Base-by-base conservation (phyloP, 2,888 invertebrate species). In the Amphimallon solstitiale region DNA sequence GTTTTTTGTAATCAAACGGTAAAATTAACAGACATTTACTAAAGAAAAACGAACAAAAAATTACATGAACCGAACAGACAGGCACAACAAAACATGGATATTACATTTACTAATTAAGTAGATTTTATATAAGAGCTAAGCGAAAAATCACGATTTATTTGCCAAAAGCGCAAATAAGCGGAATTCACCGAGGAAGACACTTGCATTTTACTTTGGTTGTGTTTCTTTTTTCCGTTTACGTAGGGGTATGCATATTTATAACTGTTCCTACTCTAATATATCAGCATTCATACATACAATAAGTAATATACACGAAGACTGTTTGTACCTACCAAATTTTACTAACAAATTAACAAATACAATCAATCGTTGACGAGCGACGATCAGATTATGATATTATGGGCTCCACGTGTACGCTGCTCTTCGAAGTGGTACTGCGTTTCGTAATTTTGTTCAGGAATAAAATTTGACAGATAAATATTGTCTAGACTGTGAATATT, bases 361-460 rank as follows among this genome's bases (percentile, higher is more conserved):
- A 23, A 23, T 23, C n/a, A n/a, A n/a, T n/a, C n/a, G n/a, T n/a
- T n/a, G n/a, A 23, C 23, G 23, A 5, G 5, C 5, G 23, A 7
- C 29, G 29, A 29, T 9, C 5, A 29, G 7, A 3, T 29, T n/a
- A n/a, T n/a, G n/a, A n/a, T n/a, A n/a, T n/a, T n/a, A n/a, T 29
- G 67, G 75, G 80, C 79, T 79, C 79, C 79, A 79, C 79, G 78
- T 79, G 78, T 78, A 77, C 74, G 76, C 75, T 72, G 69, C 64
- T 69, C 3, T 23, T 45, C 70, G 67, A 63, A 62, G 65, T 69
- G 65, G n/a, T n/a, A n/a, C n/a, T 69, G 69, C 73, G 43, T 54
- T n/a, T 40, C 63, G 51, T 38, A n/a, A n/a, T n/a, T n/a, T n/a
- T 56, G 38, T 56, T 38, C 43, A 45, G 54, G 19, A 37, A 65